Evolutionary conservation across 2,888 invertebrate species (phyloP).

Genomic region (Odontocerum albicorne): DNA sequence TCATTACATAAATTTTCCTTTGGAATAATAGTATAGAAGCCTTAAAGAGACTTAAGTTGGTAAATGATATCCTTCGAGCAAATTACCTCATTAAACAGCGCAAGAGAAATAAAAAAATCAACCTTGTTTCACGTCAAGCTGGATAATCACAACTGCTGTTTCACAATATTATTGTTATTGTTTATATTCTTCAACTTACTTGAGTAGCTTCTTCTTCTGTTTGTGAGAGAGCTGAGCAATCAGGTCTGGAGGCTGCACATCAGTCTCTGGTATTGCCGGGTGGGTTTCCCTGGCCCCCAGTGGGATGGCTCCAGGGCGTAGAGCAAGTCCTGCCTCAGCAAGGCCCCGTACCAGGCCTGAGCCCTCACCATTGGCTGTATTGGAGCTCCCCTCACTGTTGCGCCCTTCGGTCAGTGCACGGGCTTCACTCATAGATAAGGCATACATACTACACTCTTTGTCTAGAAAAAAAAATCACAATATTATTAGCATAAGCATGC

Average conservation of each 20-base stretch:
- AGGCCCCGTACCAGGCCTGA: slow-evolving; percentile 83
- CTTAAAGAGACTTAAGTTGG: too few relatives aligned
- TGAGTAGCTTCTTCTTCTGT: slow-evolving; percentile 89
- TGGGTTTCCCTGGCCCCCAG: slow-evolving; percentile 61
- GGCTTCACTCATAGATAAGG: slow-evolving; percentile 80
- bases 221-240: slow-evolving; percentile 82
- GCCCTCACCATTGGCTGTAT: slow-evolving; percentile 60
- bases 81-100: too few relatives aligned
- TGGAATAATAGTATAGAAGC: too few relatives aligned
- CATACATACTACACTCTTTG: slow-evolving; percentile 94
- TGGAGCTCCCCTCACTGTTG: slow-evolving; percentile 75
- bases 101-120: too few relatives aligned
- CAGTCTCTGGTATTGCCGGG: slow-evolving; percentile 57
- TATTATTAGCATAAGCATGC: background rate
- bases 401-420: slow-evolving; percentile 72
- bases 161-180: too few relatives aligned
- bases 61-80: too few relatives aligned
- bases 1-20: too few relatives aligned
- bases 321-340: slow-evolving; percentile 87
- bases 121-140: too few relatives aligned
- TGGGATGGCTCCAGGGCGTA: slow-evolving; percentile 77
- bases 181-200: too few relatives aligned
- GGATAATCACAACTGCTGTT: too few relatives aligned
- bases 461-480: slow-evolving; percentile 56
- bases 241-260: slow-evolving; percentile 73